Evolutionary conservation across 2,888 invertebrate species (phyloP).

Genomic region (Eristalis arbustorum): DNA sequence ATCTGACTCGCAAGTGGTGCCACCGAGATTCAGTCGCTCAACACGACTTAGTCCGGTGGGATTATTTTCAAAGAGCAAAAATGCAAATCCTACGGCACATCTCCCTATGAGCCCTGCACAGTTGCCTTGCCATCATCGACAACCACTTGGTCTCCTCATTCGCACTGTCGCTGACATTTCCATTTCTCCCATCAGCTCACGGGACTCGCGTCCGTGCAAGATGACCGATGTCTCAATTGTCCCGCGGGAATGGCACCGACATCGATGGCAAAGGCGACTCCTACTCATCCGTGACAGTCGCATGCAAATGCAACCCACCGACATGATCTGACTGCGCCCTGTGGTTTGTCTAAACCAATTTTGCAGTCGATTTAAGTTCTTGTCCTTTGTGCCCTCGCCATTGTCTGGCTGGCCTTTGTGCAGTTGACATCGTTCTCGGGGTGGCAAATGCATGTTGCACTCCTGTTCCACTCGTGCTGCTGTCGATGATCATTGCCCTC

Average conservation of each 20-base stretch:
- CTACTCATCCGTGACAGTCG: background rate
- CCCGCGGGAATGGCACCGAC: background rate
- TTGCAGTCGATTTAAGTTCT: slow-evolving; percentile 50
- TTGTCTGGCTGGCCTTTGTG: slow-evolving; percentile 30
- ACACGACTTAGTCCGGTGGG: no score
- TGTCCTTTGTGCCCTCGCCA: background rate
- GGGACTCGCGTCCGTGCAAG: background rate
- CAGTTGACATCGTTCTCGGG: slow-evolving; percentile 35
- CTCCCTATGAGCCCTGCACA: no score
- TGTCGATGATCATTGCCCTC: slow-evolving; percentile 26
- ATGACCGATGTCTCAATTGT: background rate
- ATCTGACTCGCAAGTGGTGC: no score
- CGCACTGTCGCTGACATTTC: background rate
- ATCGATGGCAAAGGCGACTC: background rate
- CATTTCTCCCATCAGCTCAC: background rate
- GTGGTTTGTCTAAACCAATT: slow-evolving; percentile 54
- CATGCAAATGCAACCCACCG: background rate
- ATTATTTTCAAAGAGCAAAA: no score
- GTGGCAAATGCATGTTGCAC: slow-evolving; percentile 14
- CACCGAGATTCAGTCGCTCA: no score
- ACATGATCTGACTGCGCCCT: slow-evolving; percentile 14
- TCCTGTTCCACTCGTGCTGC: background rate
- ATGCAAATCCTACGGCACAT: no score
- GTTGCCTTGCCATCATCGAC: background rate
- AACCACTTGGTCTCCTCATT: background rate